Conservation (phyloP, 2,888 invertebrate genomes). For the Limnephilus marmoratus region DNA sequence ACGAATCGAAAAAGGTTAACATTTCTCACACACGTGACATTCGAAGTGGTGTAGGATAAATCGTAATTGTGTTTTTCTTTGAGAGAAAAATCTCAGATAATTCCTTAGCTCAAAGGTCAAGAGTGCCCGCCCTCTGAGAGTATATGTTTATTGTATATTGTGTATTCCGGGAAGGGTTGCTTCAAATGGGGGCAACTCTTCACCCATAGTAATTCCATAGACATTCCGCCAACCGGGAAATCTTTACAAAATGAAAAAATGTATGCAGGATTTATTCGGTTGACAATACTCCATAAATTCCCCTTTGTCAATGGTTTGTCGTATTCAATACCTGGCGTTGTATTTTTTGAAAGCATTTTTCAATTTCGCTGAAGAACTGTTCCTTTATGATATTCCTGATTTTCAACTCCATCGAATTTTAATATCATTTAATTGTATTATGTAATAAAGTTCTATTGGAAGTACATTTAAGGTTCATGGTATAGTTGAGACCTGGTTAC, state of each 20-base stretch:
- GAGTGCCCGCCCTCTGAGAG: not conserved
- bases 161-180: conserved; percentile 21
- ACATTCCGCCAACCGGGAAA: conserved; percentile 26
- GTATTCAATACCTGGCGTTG: not conserved
- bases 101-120: conserved; percentile 8
- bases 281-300: not conserved
- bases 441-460: not conserved
- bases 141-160: not conserved
- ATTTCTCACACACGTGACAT: not conserved
- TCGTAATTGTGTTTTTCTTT: conserved; percentile 2
- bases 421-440: not conserved
- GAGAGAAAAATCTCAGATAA: not conserved
- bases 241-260: conserved; percentile 36
- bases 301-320: not conserved
- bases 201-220: conserved; percentile 15
- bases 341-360: not conserved
- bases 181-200: conserved; percentile 10
- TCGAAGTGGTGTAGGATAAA: not conserved
- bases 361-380: not conserved
- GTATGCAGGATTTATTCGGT: conserved; percentile 19
- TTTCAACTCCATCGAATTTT: not conserved
- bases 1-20: not conserved
- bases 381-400: not conserved
- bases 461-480: not conserved
- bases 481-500: not conserved